phyloP scores from a whole-genome alignment of 1,140 invertebrate genomes.

The Teleogryllus occipitalis region DNA sequence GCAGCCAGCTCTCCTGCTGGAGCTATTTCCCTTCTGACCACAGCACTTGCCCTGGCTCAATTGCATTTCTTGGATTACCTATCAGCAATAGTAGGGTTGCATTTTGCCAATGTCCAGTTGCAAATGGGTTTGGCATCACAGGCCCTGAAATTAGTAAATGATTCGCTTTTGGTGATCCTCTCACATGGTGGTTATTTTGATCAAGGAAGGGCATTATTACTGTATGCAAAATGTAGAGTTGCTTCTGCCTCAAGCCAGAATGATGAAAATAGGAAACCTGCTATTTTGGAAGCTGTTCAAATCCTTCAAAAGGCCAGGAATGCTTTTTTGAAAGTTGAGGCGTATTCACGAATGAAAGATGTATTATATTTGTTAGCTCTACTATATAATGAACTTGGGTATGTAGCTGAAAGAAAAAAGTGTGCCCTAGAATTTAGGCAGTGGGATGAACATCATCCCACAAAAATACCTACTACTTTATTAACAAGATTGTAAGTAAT shows the following conservation, averaged over 20 bases:
- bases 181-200: constrained; percentile 75
- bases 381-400: constrained; percentile 57
- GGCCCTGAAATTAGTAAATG: constrained; percentile 58
- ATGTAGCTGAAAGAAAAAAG: constrained; percentile 56
- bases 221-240: constrained; percentile 35
- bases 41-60: constrained; percentile 59
- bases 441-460: constrained; percentile 55
- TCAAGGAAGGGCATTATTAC: constrained; percentile 51
- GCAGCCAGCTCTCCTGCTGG: constrained; percentile 42
- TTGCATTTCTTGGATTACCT: constrained; percentile 67
- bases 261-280: constrained; percentile 40
- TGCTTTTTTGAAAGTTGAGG: constrained; percentile 63
- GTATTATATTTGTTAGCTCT: constrained; percentile 56
- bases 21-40: constrained; percentile 53
- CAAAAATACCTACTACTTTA: constrained; percentile 22
- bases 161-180: constrained; percentile 59
- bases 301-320: constrained; percentile 55
- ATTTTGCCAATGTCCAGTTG: constrained; percentile 62
- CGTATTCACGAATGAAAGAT: constrained; percentile 60
- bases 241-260: constrained; percentile 42
- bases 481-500: constrained; percentile 6
- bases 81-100: constrained; percentile 61
- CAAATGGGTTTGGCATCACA: constrained; percentile 63
- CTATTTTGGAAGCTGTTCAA: constrained; percentile 53
- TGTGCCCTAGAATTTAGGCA: constrained; percentile 62